Evolutionary conservation across 2,797 vertebrate genomes (phyloP), one percentile per base, ranked within the genome.

Genomic region (Halcyon chelicuti): DNA sequence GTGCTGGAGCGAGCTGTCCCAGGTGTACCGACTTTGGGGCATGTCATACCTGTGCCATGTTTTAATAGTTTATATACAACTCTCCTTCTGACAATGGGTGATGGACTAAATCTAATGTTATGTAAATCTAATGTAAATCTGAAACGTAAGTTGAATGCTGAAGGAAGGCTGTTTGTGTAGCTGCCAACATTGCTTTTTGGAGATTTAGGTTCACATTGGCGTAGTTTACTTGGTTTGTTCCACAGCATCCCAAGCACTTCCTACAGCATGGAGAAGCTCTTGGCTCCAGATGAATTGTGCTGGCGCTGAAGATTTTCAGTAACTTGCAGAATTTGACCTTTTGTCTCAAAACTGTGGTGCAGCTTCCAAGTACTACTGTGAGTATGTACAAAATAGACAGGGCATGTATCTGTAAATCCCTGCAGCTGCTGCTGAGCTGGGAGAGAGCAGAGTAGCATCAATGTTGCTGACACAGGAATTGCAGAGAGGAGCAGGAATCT

Each of bases 391-490:
- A 90, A 86, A 58, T 55, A 66, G 29, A 60, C 9, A 14, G 61
- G 49, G 93, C 83, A 74, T n/a, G 9, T 83, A 39, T 75, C 35
- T 4, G 18, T 71, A 94, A 91, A 83, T 93, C 58, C 49, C 18
- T 55, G 25, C 75, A 86, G 82, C 85, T 92, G 78, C 82, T 89
- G 61, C 17, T 86, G 37, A n/a, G 3, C 73, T 7, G 23, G 40
- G 63, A 87, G 49, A 61, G 49, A 82, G 57, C 28, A 77, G 84
- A 54, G 54, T 72, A 86, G 13, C 1, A 0, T 25, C 12, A 9
- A 74, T 87, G 61, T 86, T 95, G 94, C 91, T 96, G 89, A 96
- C 89, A 77, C 84, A 80, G 81, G 68, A 89, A 35, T 51, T 89
- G 42, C 23, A 39, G 63, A 87, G 68, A 39, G 44, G 15, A 79